Conservation (phyloP, 2,888 invertebrate genomes). For the Agriopis aurantiaria region DNA sequence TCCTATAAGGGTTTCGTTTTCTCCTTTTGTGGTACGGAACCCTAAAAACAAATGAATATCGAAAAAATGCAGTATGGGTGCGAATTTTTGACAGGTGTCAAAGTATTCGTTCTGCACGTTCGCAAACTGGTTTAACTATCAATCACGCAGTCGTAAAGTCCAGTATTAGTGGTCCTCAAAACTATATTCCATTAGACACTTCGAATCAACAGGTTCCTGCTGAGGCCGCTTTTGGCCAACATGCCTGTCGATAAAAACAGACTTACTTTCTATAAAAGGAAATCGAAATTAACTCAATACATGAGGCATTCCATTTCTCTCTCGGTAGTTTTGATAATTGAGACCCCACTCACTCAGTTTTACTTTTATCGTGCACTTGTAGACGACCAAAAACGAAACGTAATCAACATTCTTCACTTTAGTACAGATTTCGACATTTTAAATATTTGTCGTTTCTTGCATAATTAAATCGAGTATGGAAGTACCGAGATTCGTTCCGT, state of each 20-base stretch:
- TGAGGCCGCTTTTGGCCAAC: constrained; percentile 56
- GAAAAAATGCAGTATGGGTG: no score
- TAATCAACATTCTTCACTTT: constrained; percentile 65
- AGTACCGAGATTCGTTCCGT: constrained; percentile 27
- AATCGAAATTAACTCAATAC: constrained; percentile 83
- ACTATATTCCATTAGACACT: constrained; percentile 16
- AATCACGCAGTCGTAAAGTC: constrained; percentile 1
- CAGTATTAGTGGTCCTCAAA: neutral
- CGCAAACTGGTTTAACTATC: constrained; percentile 9
- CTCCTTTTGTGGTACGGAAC: no score
- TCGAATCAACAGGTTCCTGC: constrained; percentile 61
- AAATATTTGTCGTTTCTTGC: constrained; percentile 39
- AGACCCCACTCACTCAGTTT: constrained; percentile 66
- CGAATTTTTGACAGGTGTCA: no score
- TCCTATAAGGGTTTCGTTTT: no score
- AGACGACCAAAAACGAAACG: constrained; percentile 36
- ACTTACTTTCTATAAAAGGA: constrained; percentile 86
- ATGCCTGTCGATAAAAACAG: constrained; percentile 72
- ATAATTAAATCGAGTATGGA: constrained; percentile 39
- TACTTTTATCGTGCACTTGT: constrained; percentile 67
- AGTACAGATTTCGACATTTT: constrained; percentile 38
- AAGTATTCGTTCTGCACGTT: constrained; percentile 3
- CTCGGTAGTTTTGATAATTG: constrained; percentile 80
- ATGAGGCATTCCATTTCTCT: constrained; percentile 82
- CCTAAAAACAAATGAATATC: no score